phyloP scores from a whole-genome alignment of 2,797 vertebrate genomes.

The Eremophila alpestris region DNA sequence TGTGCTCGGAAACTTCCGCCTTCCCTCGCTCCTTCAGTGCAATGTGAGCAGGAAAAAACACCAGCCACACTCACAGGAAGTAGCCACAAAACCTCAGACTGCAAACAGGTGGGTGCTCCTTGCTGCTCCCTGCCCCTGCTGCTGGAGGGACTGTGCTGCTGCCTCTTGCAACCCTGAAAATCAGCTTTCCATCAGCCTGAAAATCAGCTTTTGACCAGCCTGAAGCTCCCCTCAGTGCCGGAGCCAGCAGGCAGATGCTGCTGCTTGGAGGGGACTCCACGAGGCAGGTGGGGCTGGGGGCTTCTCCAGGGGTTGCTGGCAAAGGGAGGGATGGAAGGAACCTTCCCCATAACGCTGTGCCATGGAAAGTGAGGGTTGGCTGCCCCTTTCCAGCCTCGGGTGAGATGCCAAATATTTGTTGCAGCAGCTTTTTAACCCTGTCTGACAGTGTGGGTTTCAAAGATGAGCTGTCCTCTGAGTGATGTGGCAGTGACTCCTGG shows the following conservation, averaged over 20 bases:
- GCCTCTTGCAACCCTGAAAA: not conserved
- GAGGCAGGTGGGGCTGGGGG: not conserved
- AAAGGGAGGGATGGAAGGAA: not conserved
- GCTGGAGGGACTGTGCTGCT: not conserved
- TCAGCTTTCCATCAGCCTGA: rapidly evolving
- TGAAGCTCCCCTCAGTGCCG: not conserved
- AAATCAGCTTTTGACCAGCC: not conserved
- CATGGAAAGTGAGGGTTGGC: rapidly evolving
- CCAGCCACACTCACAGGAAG: slow-evolving; percentile 27
- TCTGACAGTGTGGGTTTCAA: not conserved
- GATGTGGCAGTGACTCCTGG: rapidly evolving
- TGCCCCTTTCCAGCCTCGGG: not conserved
- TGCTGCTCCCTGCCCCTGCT: not conserved
- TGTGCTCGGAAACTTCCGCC: slow-evolving; percentile 56
- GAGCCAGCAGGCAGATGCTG: not conserved
- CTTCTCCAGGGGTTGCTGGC: not conserved
- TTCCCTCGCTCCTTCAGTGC: not conserved
- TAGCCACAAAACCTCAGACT: slow-evolving; percentile 5
- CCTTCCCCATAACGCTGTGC: rapidly evolving
- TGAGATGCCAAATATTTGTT: not conserved
- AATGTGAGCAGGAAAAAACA: slow-evolving; percentile 30
- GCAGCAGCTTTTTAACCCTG: not conserved
- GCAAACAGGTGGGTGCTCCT: slow-evolving; percentile 55
- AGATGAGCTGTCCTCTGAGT: rapidly evolving
- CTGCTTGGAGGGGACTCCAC: not conserved